Evolutionary conservation across 2,113 vertebrate genomes (phyloP), one percentile per base, ranked within the genome.

Genomic region (Mustela lutreola): DNA sequence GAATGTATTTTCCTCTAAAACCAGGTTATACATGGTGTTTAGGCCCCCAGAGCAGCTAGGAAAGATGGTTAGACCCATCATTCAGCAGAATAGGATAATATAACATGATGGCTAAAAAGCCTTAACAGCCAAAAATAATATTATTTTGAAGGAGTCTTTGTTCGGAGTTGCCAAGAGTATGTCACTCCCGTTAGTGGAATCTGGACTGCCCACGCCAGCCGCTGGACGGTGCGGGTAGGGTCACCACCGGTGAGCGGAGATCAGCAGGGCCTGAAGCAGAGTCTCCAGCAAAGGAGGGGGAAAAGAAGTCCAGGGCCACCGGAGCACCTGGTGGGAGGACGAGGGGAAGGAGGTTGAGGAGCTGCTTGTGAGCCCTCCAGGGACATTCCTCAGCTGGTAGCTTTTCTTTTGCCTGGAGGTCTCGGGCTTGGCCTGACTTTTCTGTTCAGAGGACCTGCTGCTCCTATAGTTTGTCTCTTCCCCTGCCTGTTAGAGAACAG

Each of bases 1-100:
- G 18, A 91, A 80, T 92, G 56, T 89, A 24, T 65, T 94, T 95
- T 90, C 58, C 26, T 87, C 83, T 58, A 63, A 31, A 79, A 45
- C 28, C 48, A 65, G 24, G 19, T 88, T 95, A 19, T 36, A 15
- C 5, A 0, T 86, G 42, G 39, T 53, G 60, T 26, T 24, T 39
- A 62, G 36, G 45, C 24, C 58, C 31, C 33, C 33, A 78, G 42
- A 88, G 26, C 71, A 78, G 28, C 45, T 75, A 33, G 93, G 33
- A 84, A 78, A 94, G 76, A 65, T 78, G 7, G 24, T 36, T 21
- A 33, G 26, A 31, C 42, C 33, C 42, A 83, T 42, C 48, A 48
- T 31, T 71, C 21, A 73, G 63, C 76, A 89, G 93, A 70, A 67
- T 70, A 8, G 28, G 73, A 56, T 73, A 39, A n/a, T 16, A 4